Evolutionary conservation across 1,140 invertebrate species (phyloP), one percentile per base, ranked within the genome.

Genomic region (Drosophila carrolli): DNA sequence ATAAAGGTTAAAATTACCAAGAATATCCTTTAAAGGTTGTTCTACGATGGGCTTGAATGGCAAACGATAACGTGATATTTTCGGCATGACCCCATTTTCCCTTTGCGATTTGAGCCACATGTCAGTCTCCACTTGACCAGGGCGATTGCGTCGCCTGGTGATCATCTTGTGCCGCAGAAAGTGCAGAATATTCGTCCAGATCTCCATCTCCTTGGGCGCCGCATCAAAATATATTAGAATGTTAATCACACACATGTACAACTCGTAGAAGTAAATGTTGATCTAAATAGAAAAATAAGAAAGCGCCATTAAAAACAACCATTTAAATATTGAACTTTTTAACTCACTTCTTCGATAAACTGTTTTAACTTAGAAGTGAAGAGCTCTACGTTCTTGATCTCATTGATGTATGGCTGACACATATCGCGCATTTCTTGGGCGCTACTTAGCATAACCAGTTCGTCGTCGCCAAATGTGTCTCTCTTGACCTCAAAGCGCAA

Each of bases 231-330:
- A 81, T 53, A 76, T 78, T 0, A 92, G 63, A 8, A 92, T 81
- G 61, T 92, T 86, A 14, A 92, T 83, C 5, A 92, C 84, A 47
- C 86, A 92, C 40, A 92, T 72, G 54, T 91, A 92, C 14, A 92
- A 50, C 44, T 92, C 92, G 58, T 92, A 92, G 32, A 92, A 92
- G 47, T 92, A 92, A 0, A 88, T 81, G 63, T 92, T 92, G n/a
- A 92, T 92, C 91, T 55, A n/a, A 19, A n/a, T 13, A 23, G 4
- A 38, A n/a, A n/a, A 32, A 1, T 32, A 53, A 1, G 14, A 46
- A 29, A 58, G 14, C 0, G 60, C 27, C 3, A 37, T 10, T 37
- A 46, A 40, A 7, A 10, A 37, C 0, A 40, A 19, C 3, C 4
- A 1, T 8, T 16, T 4, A 7, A 23, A 4, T 23, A 23, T 23